Evolutionary conservation across 2,113 vertebrate genomes (phyloP), one percentile per base, ranked within the genome.

Genomic region (Neolamprologus fasciatus): DNA sequence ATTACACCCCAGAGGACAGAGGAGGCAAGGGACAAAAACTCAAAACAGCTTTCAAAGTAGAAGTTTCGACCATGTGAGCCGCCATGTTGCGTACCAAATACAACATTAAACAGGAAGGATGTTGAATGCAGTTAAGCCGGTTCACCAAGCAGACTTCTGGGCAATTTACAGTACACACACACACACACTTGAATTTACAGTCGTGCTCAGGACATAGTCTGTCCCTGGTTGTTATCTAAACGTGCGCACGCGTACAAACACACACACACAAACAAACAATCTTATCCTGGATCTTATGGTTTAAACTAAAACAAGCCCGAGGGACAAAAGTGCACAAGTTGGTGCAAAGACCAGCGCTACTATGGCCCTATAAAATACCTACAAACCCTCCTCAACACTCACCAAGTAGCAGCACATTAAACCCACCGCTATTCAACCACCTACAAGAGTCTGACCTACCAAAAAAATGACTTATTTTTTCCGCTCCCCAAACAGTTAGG

Each of bases 261-360:
- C 47, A 16, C 57, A 33, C 16, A 57, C 3, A 61, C 21, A 57
- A 1, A 58, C 82, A 86, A 3, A 33, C 53, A 87, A 40, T 21
- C 19, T 66, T 21, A 83, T 78, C 79, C 83, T 63, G 90, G 85
- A 91, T 37, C 37, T 86, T 83, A 80, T 85, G 10, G 17, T 23
- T 8, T 81, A 47, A 35, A 58, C 66, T 16, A 17, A 47, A 80
- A 76, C n/a, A 31, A 10, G 4, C 82, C 82, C 51, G 11, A 90
- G 42, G 85, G 91, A 89, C 81, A 89, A 93, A 95, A 96, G 94
- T 95, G 93, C 94, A 94, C 80, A 93, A 88, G 90, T 87, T 78
- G 90, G 89, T 90, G 92, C 92, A 51, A 88, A 89, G 35, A 87
- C 78, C 86, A 71, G 86, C 61, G 84, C 87, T 87, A 81, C 90